Conservation (phyloP, 2,888 invertebrate species). For the Leptinotarsa tumamoca region DNA sequence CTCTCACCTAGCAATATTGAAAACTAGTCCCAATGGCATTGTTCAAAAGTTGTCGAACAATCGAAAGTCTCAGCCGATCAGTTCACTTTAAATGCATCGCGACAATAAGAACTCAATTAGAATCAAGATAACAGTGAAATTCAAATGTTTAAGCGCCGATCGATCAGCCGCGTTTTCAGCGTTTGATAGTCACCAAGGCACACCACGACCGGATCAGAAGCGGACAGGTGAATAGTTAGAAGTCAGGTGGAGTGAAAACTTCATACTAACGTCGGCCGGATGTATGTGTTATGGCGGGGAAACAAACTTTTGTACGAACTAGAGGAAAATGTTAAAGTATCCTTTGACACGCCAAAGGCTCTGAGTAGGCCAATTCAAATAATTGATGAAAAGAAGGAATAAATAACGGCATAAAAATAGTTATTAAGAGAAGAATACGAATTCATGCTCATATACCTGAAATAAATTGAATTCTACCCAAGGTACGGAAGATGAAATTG, state of each 20-base stretch:
- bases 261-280: conserved; percentile 48
- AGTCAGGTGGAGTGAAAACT: conserved; percentile 55
- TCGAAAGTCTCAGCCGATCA: conserved; percentile 17
- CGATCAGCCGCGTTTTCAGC: conserved; percentile 25
- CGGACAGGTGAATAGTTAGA: conserved; percentile 57
- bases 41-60: conserved; percentile 12
- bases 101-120: conserved; percentile 4
- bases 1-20: conserved; percentile 72
- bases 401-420: too few relatives aligned
- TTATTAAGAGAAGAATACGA: too few relatives aligned
- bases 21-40: conserved; percentile 72
- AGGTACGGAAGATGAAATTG: too few relatives aligned
- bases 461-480: too few relatives aligned
- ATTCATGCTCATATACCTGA: too few relatives aligned
- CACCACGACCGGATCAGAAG: conserved; percentile 48
- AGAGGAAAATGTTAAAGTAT: conserved; percentile 30
- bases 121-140: conserved; percentile 9
- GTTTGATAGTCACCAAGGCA: conserved; percentile 45
- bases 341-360: conserved; percentile 22
- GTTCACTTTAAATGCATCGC: conserved; percentile 8
- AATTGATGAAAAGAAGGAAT: too few relatives aligned
- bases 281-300: conserved; percentile 47
- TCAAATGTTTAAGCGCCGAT: conserved; percentile 15
- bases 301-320: conserved; percentile 35
- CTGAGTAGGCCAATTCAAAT: too few relatives aligned